Percentiles rank a stretch among this genome's conserved stretches.
Evolutionary conservation across 2,797 vertebrate species (phyloP).

Genomic region (Orientallactaga sibirica): DNA sequence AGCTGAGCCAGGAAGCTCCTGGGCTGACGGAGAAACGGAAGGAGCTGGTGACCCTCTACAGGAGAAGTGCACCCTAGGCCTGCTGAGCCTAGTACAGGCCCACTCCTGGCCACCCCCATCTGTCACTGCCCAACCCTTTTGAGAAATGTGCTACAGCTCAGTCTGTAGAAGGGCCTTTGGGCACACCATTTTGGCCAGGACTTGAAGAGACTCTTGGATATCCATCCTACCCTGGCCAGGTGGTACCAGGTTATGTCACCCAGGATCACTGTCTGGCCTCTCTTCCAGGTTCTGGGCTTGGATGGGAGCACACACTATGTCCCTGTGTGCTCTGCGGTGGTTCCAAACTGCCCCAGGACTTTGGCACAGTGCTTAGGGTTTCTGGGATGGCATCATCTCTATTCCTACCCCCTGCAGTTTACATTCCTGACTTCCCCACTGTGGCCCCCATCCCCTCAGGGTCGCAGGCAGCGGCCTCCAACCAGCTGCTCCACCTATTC

Average conservation of each 20-base stretch:
- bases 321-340: neutral
- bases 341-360: neutral
- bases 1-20: conserved; percentile 84
- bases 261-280: conserved; percentile 1
- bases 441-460: neutral
- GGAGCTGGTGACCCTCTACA: conserved; percentile 89
- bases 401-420: conserved; percentile 60
- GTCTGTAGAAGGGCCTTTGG: conserved; percentile 74
- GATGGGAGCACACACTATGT: neutral
- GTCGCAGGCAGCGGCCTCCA: neutral
- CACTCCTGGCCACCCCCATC: neutral
- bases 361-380: conserved; percentile 7
- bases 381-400: conserved; percentile 41
- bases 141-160: conserved; percentile 68
- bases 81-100: neutral
- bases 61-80: conserved; percentile 89
- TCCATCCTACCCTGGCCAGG: neutral
- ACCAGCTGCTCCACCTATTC: neutral
- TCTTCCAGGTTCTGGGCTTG: neutral
- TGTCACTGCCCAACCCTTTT: conserved; percentile 51
- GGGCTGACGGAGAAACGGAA: conserved; percentile 86
- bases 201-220: conserved; percentile 20
- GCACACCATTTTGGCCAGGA: conserved; percentile 9
- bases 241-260: neutral
- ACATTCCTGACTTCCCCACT: conserved; percentile 74